Percentiles rank a stretch among this genome's conserved stretches.
Evolutionary conservation across 2,113 vertebrate genomes (phyloP).

Genomic region (Podocnemis expansa): DNA sequence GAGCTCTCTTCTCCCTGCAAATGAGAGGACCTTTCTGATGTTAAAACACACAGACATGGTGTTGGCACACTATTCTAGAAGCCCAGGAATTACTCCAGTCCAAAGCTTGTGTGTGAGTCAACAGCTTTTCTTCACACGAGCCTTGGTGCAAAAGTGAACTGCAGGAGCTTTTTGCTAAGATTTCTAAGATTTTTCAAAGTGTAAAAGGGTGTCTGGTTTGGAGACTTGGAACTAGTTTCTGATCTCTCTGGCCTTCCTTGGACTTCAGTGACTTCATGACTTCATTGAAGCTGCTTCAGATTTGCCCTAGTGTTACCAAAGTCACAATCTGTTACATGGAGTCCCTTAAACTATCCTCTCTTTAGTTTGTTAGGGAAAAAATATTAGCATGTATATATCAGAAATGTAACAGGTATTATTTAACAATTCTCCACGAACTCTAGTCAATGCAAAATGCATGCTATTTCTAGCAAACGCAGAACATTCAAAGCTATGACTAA

Average conservation of each 20-base stretch:
- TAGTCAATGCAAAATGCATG: background rate
- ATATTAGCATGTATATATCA: background rate
- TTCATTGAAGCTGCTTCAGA: background rate
- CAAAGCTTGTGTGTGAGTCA: constrained; percentile 49
- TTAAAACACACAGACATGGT: background rate
- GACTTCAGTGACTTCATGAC: background rate
- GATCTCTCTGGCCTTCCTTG: background rate
- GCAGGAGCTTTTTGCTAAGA: background rate
- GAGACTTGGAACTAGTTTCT: constrained; percentile 11
- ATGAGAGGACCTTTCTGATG: constrained; percentile 20
- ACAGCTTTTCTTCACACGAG: constrained; percentile 41
- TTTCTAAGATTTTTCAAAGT: background rate
- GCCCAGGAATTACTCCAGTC: constrained; percentile 57
- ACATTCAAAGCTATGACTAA: background rate
- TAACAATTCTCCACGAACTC: background rate
- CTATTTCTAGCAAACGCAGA: background rate
- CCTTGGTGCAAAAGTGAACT: constrained; percentile 55
- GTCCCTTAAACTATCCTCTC: background rate
- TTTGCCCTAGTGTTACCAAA: background rate
- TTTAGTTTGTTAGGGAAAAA: background rate
- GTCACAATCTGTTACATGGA: background rate
- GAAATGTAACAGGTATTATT: background rate
- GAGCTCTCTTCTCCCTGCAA: constrained; percentile 29
- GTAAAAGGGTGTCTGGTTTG: background rate
- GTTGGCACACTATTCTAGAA: background rate